phyloP scores from a whole-genome alignment of 1,140 invertebrate genomes.

The Ylistrum balloti region DNA sequence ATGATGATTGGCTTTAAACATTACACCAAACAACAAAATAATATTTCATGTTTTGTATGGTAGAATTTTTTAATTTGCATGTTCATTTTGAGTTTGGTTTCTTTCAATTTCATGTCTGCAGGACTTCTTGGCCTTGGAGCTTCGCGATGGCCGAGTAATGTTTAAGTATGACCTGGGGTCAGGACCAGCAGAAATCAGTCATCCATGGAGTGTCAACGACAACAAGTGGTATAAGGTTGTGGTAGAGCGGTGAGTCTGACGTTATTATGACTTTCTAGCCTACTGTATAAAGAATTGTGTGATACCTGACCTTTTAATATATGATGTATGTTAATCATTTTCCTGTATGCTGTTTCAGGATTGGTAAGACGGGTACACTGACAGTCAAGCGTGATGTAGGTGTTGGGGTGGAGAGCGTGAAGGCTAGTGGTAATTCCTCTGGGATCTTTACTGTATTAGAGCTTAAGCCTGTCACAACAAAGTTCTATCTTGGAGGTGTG shows the following conservation, averaged over 20 bases:
- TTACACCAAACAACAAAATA: neutral
- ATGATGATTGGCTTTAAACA: neutral
- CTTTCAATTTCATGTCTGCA: constrained; percentile 55
- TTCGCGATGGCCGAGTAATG: constrained; percentile 93
- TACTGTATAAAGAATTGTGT: neutral
- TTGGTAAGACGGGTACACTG: constrained; percentile 90
- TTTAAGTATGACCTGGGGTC: constrained; percentile 94
- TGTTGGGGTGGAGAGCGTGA: constrained; percentile 70
- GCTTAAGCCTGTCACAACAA: constrained; percentile 83
- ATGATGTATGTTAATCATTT: neutral
- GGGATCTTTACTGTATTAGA: constrained; percentile 76
- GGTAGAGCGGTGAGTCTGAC: constrained; percentile 88
- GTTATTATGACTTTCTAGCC: neutral
- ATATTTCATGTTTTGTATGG: too few relatives aligned
- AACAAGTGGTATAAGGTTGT: constrained; percentile 93
- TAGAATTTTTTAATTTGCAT: too few relatives aligned
- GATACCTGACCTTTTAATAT: neutral
- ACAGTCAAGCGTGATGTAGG: constrained; percentile 84
- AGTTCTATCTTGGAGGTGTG: constrained; percentile 95
- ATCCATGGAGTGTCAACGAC: constrained; percentile 85
- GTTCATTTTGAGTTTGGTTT: neutral
- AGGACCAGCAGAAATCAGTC: constrained; percentile 89
- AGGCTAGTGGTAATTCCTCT: constrained; percentile 79
- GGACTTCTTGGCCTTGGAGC: constrained; percentile 96
- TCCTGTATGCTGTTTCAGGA: constrained; percentile 83